Base-by-base conservation (phyloP, 2,113 vertebrate genomes). In the Oenanthe oenanthe region DNA sequence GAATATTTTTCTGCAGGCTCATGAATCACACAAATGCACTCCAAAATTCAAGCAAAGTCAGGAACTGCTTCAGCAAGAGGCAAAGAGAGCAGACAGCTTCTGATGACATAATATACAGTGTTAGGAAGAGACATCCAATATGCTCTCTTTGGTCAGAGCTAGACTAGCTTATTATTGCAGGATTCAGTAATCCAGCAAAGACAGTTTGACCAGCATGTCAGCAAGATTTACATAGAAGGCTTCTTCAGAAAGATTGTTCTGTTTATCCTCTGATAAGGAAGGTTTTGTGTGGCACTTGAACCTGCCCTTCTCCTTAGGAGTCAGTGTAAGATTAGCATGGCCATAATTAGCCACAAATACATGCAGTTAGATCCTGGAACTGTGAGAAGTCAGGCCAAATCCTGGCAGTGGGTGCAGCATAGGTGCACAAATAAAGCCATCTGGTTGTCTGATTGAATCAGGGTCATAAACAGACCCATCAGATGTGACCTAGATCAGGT, bases 371-470 rank as follows among this genome's bases (percentile, higher is more conserved):
- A 62, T 47, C 38, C 73, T 34, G 56, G 78, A 88, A 93, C 42
- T 54, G 53, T 50, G 81, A 84, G 82, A 92, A 89, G 54, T 45
- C 77, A 87, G 76, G 62, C 85, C 79, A 90, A 86, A 66, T 77
- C 53, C 48, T 94, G 76, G 54, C 88, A 92, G 85, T 79, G 82
- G 56, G 45, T 88, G 70, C 63, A 94, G 89, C 67, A 90, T 45
- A 95, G 90, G 82, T 92, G 68, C 53, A 85, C 84, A 95, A 77
- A 83, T 84, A 96, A 96, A 94, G 93, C 88, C 92, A 95, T 93
- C 90, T 94, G 93, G 85, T 74, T 97, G 92, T 96, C 95, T 95
- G 67, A 94, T 62, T 89, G 62, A 93, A 95, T 96, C 93, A 96
- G 81, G 79, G 92, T 96, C 91, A 95, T 81, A 91, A 75, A 53